phyloP scores from a whole-genome alignment of 2,797 vertebrate genomes.

The Octomys mimax region DNA sequence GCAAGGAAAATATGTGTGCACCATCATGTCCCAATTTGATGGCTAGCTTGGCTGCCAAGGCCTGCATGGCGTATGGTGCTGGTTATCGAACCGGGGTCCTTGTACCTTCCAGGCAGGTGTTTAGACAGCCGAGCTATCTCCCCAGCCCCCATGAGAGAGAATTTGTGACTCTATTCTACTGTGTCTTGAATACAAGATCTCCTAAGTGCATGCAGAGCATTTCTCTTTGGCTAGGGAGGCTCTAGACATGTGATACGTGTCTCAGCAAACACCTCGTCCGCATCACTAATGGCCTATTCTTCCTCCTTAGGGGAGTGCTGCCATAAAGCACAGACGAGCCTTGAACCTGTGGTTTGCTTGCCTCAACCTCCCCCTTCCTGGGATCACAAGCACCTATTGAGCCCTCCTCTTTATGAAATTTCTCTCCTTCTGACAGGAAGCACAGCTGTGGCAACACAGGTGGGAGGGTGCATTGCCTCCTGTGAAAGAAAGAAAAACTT shows the following conservation, averaged over 20 bases:
- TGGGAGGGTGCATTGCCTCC: fast-evolving
- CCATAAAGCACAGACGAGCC: neutral
- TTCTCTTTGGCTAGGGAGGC: neutral
- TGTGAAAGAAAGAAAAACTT: neutral
- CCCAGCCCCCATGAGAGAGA: too few species aligned
- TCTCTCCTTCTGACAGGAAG: neutral
- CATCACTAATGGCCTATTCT: neutral
- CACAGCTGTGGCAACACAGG: fast-evolving
- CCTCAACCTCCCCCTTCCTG: neutral
- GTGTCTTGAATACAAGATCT: neutral
- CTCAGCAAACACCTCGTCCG: neutral
- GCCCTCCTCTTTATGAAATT: too few species aligned
- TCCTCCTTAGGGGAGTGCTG: neutral
- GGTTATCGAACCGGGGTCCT: too few species aligned
- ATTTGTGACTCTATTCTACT: neutral
- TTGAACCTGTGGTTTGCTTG: neutral
- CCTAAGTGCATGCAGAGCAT: too few species aligned
- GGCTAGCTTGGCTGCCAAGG: too few species aligned
- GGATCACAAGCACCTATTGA: too few species aligned
- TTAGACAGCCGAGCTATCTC: too few species aligned
- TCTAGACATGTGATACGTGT: too few species aligned
- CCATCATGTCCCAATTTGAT: too few species aligned
- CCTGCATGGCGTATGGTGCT: too few species aligned
- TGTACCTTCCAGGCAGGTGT: too few species aligned
- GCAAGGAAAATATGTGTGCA: too few species aligned